Evolutionary conservation across 2,797 vertebrate genomes (phyloP), one percentile per base, ranked within the genome.

Genomic region (Enteromius viviparus): DNA sequence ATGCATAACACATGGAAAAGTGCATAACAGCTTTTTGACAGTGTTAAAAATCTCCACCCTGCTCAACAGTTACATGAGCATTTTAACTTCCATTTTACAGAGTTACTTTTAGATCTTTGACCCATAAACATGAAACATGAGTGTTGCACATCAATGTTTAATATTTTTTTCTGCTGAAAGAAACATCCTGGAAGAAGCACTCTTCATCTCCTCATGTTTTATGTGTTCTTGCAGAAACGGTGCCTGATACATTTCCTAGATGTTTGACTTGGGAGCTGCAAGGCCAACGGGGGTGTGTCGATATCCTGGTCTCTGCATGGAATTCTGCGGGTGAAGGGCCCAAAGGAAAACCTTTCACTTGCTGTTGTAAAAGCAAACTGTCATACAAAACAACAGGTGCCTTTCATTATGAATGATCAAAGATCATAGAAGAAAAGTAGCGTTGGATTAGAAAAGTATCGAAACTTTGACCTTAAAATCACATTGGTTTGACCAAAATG

Each of bases 271-370:
- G 64, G 78, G 45, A 83, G 58, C n/a, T 53, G 23, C 87, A 15
- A 89, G 6, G 65, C 1, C 64, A 69, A 55, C 84, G 1, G 40
- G 45, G 15, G 84, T 89, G 84, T 79, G 79, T 92, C n/a, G 49
- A 53, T 34, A 66, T 94, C 21, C 81, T 90, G 81, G 60, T 94
- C 85, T 92, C 91, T 0, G 93, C 92, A 0, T 93, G 93, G 64
- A 91, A 92, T 53, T 88, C 45, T 1, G 93, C 92, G 0, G 94
- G 94, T 75, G 93, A 94, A 49, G 93, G 91, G 0, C 90, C 87
- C 0, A 85, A 26, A 0, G 94, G 95, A 78, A 89, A 42, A 77
- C 32, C 1, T 34, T 66, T 89, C 80, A 58, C 21, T n/a, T 83
- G 65, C 51, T 83, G 65, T 66, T 92, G 74, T 68, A 78, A 81